Evolutionary conservation across 2,888 invertebrate species (phyloP).

Genomic region (Empis stercorea): DNA sequence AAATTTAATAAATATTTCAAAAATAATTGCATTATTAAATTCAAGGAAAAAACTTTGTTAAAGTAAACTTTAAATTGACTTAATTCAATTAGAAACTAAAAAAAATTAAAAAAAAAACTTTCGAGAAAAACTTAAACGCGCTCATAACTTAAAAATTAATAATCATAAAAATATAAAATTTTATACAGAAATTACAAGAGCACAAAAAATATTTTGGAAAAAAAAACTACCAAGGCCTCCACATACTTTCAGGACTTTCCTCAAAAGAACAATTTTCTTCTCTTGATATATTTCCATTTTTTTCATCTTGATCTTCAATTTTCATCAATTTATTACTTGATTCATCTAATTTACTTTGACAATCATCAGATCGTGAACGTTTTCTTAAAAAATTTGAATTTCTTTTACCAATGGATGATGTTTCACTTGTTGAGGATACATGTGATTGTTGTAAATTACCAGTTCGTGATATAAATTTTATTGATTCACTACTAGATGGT

Average conservation of each 20-base stretch:
- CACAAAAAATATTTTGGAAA: no score
- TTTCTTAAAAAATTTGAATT: constrained; percentile 8
- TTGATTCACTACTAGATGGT: constrained; percentile 46
- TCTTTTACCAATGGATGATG: constrained; percentile 11
- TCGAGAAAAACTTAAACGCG: no score
- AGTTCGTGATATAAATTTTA: constrained; percentile 38
- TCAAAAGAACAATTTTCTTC: constrained; percentile 17
- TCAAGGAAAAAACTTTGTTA: no score
- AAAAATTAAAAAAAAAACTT: no score
- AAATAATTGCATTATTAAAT: no score
- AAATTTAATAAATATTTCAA: no score
- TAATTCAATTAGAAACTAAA: no score
- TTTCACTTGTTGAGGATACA: constrained; percentile 43
- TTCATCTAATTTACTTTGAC: constrained; percentile 21
- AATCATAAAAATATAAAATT: no score
- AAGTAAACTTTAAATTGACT: no score
- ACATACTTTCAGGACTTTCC: constrained; percentile 39
- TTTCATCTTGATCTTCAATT: constrained; percentile 7
- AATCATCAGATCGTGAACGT: constrained; percentile 22
- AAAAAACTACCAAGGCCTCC: constrained; percentile 41
- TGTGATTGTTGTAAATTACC: constrained; percentile 39
- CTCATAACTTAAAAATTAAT: no score
- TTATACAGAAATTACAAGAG: no score
- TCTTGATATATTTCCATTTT: constrained; percentile 11
- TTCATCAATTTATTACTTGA: constrained; percentile 21